phyloP scores from a whole-genome alignment of 1,140 invertebrate genomes.

The Microplitis mediator region DNA sequence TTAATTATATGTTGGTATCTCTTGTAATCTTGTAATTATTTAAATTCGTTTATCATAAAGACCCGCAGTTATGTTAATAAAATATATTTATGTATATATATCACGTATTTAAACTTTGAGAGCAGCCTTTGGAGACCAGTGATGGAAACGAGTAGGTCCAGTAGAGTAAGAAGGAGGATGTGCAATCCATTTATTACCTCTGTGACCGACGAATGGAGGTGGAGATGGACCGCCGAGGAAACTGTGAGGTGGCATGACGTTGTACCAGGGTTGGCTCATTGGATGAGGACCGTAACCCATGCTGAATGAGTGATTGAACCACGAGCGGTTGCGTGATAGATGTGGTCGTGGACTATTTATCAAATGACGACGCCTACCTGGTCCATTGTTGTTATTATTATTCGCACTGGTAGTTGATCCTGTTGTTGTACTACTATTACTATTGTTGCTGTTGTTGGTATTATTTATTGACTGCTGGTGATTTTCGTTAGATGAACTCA shows the following conservation, averaged over 20 bases:
- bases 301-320: slow-evolving; percentile 52
- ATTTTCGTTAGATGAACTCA: slow-evolving; percentile 51
- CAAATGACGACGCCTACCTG: slow-evolving; percentile 53
- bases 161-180: slow-evolving; percentile 50
- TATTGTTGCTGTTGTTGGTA: not conserved
- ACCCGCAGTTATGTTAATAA: not conserved
- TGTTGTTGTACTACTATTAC: slow-evolving; percentile 15
- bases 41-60: not conserved
- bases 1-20: too few species aligned
- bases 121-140: slow-evolving; percentile 57
- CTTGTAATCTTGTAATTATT: too few species aligned
- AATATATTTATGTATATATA: slow-evolving; percentile 24
- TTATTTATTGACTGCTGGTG: slow-evolving; percentile 40
- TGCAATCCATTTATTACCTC: slow-evolving; percentile 50
- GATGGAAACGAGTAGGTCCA: slow-evolving; percentile 54
- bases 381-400: slow-evolving; percentile 24
- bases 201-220: slow-evolving; percentile 49
- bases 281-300: slow-evolving; percentile 53
- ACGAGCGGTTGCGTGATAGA: slow-evolving; percentile 52
- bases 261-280: slow-evolving; percentile 56
- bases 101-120: slow-evolving; percentile 54
- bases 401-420: not conserved
- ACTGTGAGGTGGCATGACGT: slow-evolving; percentile 50
- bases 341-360: slow-evolving; percentile 50
- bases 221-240: slow-evolving; percentile 54